Evolutionary conservation across 2,888 invertebrate species (phyloP), one percentile per base, ranked within the genome.

Genomic region (Malthinus flaveolus): DNA sequence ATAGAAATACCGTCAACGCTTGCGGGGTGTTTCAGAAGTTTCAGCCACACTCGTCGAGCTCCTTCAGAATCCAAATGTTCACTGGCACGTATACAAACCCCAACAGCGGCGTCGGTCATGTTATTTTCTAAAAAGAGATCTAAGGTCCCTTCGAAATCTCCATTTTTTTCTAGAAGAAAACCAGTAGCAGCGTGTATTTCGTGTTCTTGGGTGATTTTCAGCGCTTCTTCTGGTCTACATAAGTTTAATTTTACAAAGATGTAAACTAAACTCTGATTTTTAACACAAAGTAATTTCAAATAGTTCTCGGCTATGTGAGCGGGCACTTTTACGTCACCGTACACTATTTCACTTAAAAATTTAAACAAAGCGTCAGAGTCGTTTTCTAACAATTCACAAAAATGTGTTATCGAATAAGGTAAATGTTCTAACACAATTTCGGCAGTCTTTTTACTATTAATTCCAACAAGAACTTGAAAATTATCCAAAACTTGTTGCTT

Each of bases 121-220:
- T 73, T 69, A 37, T 75, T 68, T 49, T 80, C 78, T 61, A 87
- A 75, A 5, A 86, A 78, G 59, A 90, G 77, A 56, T 85, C 82
- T 71, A 91, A 87, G 1, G 91, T 90, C 69, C 84, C 85, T 67
- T 84, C 81, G 73, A 87, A 87, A 74, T 91, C 87, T 8, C 90
- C 90, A 61, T 86, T 83, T 73, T 87, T 85, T 75, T 93, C 93
- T 62, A 91, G 79, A 50, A 93, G 81, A 67, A 86, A 85, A 10
- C 91, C 90, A 48, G 87, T 86, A 0, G 89, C 87, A 62, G 86
- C 84, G 51, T 85, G 82, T 32, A 87, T 80, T 56, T 85, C 80
- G 71, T 86, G 80, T 64, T 83, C 81, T 62, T 83, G 80, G 42
- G 88, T 87, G 59, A 90, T 86, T 76, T 83, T 78, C 45, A 86